These are phyloP conservation scores for Tapera naevia DNA, from an alignment of 2,797 vertebrate species.

Conservation along the genomic window DNA sequence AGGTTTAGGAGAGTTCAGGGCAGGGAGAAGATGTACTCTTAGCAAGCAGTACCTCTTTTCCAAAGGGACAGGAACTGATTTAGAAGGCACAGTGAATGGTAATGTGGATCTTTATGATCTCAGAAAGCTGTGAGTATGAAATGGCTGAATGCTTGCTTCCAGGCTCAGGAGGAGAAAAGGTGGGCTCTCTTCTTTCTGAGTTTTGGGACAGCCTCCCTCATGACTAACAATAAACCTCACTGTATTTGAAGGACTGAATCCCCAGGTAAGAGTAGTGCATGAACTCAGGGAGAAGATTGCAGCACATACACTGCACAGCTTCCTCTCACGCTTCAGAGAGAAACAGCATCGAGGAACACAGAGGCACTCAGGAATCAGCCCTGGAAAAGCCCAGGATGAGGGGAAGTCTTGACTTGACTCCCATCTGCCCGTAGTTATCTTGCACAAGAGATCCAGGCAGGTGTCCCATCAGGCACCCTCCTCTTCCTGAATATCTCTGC, in stretches of 20 bases:
- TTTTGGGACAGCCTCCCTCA: not conserved
- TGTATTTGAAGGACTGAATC: not conserved
- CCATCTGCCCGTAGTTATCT: not conserved
- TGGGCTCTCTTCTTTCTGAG: not conserved
- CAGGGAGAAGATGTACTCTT: not conserved
- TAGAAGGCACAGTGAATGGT: not conserved
- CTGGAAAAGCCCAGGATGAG: not conserved
- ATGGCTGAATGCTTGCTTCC: not conserved
- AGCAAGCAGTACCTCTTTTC: not conserved
- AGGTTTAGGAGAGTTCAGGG: not conserved
- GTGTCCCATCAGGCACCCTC: not conserved
- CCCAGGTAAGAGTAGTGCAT: not conserved
- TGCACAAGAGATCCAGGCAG: not conserved
- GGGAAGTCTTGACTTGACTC: not conserved
- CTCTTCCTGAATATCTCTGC: not conserved
- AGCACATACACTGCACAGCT: not conserved
- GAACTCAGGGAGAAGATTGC: not conserved
- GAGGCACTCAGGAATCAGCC: not conserved
- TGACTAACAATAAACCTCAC: not conserved
- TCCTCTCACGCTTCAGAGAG: not conserved
- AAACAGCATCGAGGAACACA: not conserved
- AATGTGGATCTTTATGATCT: fast-evolving
- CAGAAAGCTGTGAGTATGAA: not conserved
- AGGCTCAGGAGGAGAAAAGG: not conserved
- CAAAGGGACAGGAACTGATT: not conserved